Evolutionary conservation across 2,797 vertebrate species (phyloP).

Genomic region (Eulemur albifrons): DNA sequence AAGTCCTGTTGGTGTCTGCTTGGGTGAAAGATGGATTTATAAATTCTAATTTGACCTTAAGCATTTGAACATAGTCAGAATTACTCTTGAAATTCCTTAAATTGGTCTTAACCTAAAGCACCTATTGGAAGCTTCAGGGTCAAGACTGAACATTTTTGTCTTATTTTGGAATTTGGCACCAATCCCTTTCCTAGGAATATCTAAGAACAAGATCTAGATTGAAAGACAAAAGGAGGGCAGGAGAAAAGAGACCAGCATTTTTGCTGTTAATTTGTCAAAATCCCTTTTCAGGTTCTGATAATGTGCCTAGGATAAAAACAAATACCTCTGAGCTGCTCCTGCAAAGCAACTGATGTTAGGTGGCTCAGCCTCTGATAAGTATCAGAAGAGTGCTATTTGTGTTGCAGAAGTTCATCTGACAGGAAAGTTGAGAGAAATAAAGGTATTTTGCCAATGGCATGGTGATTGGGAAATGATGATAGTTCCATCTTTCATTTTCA

Average conservation of each 20-base stretch:
- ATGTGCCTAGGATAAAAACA: neutral
- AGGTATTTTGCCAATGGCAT: neutral
- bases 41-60: neutral
- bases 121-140: neutral
- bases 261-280: neutral
- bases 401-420: neutral
- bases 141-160: neutral
- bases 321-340: neutral
- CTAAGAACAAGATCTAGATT: neutral
- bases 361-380: neutral
- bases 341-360: neutral
- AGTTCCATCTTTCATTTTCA: neutral
- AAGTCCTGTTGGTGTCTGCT: neutral
- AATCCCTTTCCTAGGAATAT: neutral
- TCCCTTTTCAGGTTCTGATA: neutral
- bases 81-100: slow-evolving; percentile 17
- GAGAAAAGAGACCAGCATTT: neutral
- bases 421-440: neutral
- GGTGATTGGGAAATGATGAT: neutral
- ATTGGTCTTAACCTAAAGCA: neutral
- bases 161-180: neutral
- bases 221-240: neutral
- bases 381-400: neutral
- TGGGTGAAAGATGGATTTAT: neutral
- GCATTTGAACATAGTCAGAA: neutral